Evolutionary conservation across 2,888 invertebrate species (phyloP).

Genomic region (Archips crataeganus): DNA sequence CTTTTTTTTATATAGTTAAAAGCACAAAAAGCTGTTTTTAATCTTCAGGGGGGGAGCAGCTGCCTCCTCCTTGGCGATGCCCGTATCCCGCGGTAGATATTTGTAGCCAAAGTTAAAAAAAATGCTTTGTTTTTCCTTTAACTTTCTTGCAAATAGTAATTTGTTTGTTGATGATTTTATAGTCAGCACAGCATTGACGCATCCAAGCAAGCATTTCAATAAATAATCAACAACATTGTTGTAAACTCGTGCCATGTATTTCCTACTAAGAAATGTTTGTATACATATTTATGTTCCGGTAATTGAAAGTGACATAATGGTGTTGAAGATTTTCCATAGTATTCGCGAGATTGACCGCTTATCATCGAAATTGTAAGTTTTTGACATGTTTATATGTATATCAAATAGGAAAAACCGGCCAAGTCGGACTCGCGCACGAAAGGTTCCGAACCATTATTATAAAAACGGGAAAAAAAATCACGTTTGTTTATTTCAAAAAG

Average conservation of each 20-base stretch:
- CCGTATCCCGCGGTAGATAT: background rate
- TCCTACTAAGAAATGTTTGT: constrained; percentile 4
- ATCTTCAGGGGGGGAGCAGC: no score
- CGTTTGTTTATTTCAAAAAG: no score
- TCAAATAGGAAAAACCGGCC: no score
- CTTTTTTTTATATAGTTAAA: no score
- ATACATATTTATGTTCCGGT: background rate
- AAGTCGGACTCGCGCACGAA: no score
- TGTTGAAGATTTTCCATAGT: background rate
- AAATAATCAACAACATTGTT: constrained; percentile 5
- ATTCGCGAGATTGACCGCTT: background rate
- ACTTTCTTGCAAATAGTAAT: background rate
- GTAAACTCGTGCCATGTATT: background rate
- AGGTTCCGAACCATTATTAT: no score
- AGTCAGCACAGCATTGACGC: background rate
- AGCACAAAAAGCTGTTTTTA: no score
- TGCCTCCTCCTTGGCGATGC: no score
- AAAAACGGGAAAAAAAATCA: no score
- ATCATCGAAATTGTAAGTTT: background rate
- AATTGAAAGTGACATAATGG: background rate
- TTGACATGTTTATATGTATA: no score
- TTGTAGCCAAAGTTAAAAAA: background rate
- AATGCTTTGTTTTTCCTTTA: background rate
- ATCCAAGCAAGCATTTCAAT: background rate
- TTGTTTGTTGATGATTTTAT: background rate